Base-by-base conservation (phyloP, 2,113 vertebrate species). In the Struthio camelus region DNA sequence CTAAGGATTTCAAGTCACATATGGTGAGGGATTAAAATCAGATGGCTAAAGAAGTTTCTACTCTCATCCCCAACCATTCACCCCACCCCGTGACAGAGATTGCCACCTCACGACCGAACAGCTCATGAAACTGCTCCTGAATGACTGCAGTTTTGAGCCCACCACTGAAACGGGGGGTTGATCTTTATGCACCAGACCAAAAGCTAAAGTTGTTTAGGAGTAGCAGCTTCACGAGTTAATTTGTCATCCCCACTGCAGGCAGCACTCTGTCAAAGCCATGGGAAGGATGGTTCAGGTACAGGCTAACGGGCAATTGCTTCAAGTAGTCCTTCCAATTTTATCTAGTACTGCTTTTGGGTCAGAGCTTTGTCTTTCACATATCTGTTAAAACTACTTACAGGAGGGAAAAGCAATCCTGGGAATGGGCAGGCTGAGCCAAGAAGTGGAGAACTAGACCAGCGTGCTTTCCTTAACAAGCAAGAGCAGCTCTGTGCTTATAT, bases 1-100 rank as follows among this genome's bases (percentile, higher is more conserved):
- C 91, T 97, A 89, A 97, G 96, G 93, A 96, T 93, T 96, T 96
- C 72, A 32, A 95, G 94, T 94, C 85, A 65, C 94, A 94, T 80
- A 91, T 75, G 87, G 96, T 46, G 30, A 77, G 64, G 93, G 92
- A 90, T 91, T 95, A 93, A 83, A 91, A 95, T 95, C 96, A 93
- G 79, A 93, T 64, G 87, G 94, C 79, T 90, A 40, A 80, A 69
- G 54, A 50, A 95, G 78, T 79, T 80, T 28, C 62, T 79, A 40
- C 88, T 85, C 75, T 87, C 36, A 75, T 66, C 80, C 19, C 30
- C 48, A 62, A 70, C 58, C 7, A 0, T 61, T 85, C 76, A 61
- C 88, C 50, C 88, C 85, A 93, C 50, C 80, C 89, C 5, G 2
- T 54, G 46, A 86, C 89, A 89, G 58, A 79, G 87, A 73, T 30